Base-by-base conservation (phyloP, 2,113 vertebrate species). In the Antechinus flavipes region DNA sequence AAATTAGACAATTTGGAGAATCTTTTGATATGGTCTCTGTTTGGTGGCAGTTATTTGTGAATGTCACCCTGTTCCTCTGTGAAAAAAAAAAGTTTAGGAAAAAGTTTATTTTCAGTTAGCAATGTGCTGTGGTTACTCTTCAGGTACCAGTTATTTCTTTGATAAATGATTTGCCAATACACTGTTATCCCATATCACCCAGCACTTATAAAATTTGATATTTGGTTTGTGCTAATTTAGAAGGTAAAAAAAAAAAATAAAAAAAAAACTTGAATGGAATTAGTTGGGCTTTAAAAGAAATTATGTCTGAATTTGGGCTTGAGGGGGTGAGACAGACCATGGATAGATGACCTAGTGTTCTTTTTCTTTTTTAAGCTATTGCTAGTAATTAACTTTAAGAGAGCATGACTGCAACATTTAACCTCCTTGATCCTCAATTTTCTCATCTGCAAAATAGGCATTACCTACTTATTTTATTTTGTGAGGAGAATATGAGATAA, bases 31-130 rank as follows among this genome's bases (percentile, higher is more conserved):
- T 26, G 42, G 84, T 94, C 95, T 50, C 27, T 49, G 47, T 50
- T 90, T 24, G 5, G 90, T 90, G 49, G 90, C 49, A 52, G 52
- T n/a, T 94, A 90, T 91, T 19, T 94, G 56, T 58, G 49, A 76
- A 26, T 91, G 22, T 92, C 47, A 93, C 42, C 93, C 19, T 23
- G 94, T 50, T 96, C 61, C 50, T 54, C 25, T 94, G 19, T 90
- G 92, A 91, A 53, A 46, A 96, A 52, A 49, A 58, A 95, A 97
- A 91, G 94, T 94, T 27, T 93, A 93, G 91, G 50, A 52, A 95
- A 55, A 9, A 26, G 0, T 89, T 92, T n/a, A 23, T 56, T 93
- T 90, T 91, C n/a, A 53, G 26, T 95, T 12, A 25, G 53, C 58
- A 90, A 50, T 16, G 22, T 49, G 52, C 8, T 92, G 4, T 93